Conservation (phyloP, 2,113 vertebrate genomes). For the Brachirus orientalis region DNA sequence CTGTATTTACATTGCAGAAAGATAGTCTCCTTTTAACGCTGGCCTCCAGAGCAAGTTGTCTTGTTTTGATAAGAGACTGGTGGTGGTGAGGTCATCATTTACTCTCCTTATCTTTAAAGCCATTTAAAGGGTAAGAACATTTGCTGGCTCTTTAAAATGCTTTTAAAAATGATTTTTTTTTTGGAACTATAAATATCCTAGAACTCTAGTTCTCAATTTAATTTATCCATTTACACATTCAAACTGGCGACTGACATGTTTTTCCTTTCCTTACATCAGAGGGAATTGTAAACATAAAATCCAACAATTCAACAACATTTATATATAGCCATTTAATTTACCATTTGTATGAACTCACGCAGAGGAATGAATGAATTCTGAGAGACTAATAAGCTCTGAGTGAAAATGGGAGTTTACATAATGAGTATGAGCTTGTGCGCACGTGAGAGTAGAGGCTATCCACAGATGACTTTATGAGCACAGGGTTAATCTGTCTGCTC, state of each 20-base stretch:
- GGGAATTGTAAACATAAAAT: background rate
- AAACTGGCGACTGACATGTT: background rate
- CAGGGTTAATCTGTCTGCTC: conserved; percentile 50
- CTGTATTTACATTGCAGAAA: conserved; percentile 1
- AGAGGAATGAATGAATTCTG: background rate
- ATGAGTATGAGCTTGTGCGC: background rate
- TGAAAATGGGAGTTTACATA: background rate
- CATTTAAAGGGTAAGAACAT: conserved; percentile 61
- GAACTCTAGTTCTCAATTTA: background rate
- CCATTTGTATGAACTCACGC: background rate
- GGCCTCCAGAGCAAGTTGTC: conserved; percentile 49
- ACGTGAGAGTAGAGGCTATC: conserved; percentile 18
- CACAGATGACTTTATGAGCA: conserved; percentile 16
- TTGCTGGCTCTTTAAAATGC: conserved; percentile 18
- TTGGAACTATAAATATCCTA: too few species aligned
- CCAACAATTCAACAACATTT: background rate
- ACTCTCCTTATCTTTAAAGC: conserved; percentile 61
- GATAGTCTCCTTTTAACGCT: background rate
- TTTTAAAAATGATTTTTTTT: too few species aligned
- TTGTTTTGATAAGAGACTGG: conserved; percentile 60
- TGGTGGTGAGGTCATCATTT: conserved; percentile 48
- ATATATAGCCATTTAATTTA: background rate
- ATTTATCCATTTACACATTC: background rate
- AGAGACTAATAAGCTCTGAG: too few species aligned
- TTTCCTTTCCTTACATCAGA: background rate